Percentiles rank a stretch among this genome's conserved stretches.
These are phyloP conservation scores for Lottia gigantea DNA, from an alignment of 2,888 invertebrate genomes.

Conservation along the genomic window DNA sequence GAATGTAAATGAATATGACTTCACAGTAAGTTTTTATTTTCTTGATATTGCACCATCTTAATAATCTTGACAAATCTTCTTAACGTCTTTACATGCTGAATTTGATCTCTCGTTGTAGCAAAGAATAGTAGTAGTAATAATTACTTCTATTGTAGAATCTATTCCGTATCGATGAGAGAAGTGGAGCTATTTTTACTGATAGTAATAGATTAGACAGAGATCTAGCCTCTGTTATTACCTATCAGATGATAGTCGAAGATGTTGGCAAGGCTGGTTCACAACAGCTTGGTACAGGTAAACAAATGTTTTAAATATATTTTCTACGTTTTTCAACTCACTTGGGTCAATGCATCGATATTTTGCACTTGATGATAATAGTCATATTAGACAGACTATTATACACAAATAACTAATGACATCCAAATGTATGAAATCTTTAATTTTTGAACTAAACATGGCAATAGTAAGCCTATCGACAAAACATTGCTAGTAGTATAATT, in stretches of 20 bases:
- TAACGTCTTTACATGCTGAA: no score
- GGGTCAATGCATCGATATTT: neutral
- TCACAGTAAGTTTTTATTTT: conserved; percentile 69
- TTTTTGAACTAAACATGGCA: no score
- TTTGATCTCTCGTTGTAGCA: no score
- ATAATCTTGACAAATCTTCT: no score
- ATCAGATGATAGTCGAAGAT: conserved; percentile 85
- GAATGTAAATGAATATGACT: conserved; percentile 77
- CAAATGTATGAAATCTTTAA: no score
- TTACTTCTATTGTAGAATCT: conserved; percentile 71
- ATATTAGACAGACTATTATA: no score
- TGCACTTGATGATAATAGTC: no score
- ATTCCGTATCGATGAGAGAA: conserved; percentile 82
- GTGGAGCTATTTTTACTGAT: conserved; percentile 80
- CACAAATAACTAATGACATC: no score
- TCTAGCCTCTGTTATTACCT: conserved; percentile 79
- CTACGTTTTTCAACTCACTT: neutral
- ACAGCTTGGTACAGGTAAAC: conserved; percentile 80
- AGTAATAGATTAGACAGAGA: conserved; percentile 81
- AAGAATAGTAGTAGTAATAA: no score
- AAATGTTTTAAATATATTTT: neutral
- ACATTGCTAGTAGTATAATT: no score
- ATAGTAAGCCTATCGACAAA: no score
- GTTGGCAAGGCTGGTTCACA: conserved; percentile 81
- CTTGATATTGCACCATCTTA: no score